Percentiles rank a stretch among this genome's conserved stretches.
phyloP scores from a whole-genome alignment of 2,888 invertebrate species.

The Eupithecia abbreviata region DNA sequence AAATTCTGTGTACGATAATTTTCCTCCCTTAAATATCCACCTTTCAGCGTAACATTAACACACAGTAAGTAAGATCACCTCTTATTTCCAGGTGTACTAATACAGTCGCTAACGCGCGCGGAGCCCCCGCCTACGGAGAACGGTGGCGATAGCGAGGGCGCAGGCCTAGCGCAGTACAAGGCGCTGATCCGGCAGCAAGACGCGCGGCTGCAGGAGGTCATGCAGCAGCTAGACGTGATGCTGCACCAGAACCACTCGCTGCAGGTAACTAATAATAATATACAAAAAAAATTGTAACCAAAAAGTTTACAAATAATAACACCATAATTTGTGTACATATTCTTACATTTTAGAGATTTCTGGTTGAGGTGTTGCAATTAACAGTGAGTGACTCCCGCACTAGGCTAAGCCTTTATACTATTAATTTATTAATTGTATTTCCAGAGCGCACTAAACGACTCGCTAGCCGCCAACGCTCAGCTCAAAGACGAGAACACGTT shows the following conservation, averaged over 20 bases:
- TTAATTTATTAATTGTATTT: neutral
- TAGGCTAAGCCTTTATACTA: no score
- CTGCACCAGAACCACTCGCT: constrained; percentile 64
- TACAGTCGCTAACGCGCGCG: constrained; percentile 55
- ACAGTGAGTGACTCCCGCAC: no score
- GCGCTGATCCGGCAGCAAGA: constrained; percentile 95
- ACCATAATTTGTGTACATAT: no score
- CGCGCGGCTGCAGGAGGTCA: constrained; percentile 84
- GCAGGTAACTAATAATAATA: constrained; percentile 61
- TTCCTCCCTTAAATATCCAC: no score
- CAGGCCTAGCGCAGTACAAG: constrained; percentile 91
- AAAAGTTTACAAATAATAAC: no score
- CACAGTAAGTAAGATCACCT: no score
- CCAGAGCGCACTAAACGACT: constrained; percentile 84
- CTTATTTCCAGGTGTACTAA: constrained; percentile 59
- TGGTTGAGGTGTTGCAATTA: no score
- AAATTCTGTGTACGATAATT: no score
- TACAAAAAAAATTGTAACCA: no score
- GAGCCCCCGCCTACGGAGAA: constrained; percentile 47
- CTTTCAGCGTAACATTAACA: neutral
- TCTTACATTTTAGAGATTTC: no score
- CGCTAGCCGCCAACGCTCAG: constrained; percentile 88
- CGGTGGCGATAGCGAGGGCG: constrained; percentile 61
- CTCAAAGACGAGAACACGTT: constrained; percentile 94
- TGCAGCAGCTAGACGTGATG: constrained; percentile 75